These are phyloP conservation scores for Azorinus chamasolen DNA, from an alignment of 2,888 invertebrate species.

Conservation along the genomic window DNA sequence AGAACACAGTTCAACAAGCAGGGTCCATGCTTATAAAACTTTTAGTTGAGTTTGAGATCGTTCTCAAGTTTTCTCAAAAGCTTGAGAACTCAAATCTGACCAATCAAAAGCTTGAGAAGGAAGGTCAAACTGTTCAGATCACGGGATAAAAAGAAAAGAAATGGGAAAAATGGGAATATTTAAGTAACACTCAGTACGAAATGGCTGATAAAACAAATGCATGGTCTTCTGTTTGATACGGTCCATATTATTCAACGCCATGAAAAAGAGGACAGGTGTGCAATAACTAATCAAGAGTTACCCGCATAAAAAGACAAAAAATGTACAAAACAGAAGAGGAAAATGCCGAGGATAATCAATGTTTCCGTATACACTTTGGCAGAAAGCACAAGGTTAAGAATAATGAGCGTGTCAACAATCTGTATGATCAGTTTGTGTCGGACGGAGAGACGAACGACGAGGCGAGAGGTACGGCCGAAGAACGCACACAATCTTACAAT, in stretches of 20 bases:
- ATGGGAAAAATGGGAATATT: not conserved
- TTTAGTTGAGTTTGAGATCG: too few relatives aligned
- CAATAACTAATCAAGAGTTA: conserved; percentile 1
- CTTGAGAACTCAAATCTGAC: too few relatives aligned
- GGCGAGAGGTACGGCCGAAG: not conserved
- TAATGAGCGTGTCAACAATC: not conserved
- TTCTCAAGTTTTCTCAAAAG: too few relatives aligned
- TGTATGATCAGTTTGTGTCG: not conserved
- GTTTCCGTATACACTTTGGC: not conserved
- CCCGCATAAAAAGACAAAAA: not conserved
- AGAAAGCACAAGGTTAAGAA: conserved; percentile 1
- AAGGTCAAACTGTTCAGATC: conserved; percentile 23
- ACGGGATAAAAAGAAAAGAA: conserved; percentile 10
- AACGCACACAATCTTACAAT: not conserved
- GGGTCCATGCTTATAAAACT: too few relatives aligned
- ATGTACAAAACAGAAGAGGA: not conserved
- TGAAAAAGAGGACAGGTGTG: conserved; percentile 20
- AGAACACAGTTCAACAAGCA: not conserved
- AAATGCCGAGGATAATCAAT: conserved; percentile 3
- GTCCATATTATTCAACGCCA: conserved; percentile 17
- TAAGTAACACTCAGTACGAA: not conserved
- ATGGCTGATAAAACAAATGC: not conserved
- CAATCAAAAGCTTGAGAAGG: too few relatives aligned
- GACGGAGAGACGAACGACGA: not conserved
- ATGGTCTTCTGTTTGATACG: not conserved